Base-by-base conservation (phyloP, 92 coral and sea anemone species). In the Blastomussa wellsi region DNA sequence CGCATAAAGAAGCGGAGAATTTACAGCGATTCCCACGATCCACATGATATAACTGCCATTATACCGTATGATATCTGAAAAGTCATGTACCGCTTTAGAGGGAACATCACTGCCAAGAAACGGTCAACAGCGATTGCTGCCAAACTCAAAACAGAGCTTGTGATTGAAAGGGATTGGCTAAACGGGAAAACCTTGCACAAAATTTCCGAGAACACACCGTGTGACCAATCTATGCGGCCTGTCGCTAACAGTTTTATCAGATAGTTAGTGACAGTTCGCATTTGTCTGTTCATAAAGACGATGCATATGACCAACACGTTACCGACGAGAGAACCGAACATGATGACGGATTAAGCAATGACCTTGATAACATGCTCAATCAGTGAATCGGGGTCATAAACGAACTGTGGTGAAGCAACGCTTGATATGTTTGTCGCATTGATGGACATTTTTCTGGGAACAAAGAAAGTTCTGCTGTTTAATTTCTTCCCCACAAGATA, bases 241-340 rank as follows among this genome's bases (percentile, higher is more conserved):
- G 70, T 41, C 17, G 86, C 73, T 19, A 90, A 49, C 20, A 79
- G 32, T 26, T 82, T 81, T 44, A 94, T 94, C 44, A 94, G 53
- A 59, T 90, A 94, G 82, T 94, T 94, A 59, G 98, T 94, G 32
- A 94, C 92, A 32, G 93, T 92, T 62, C 84, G 93, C 98, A 94
- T 94, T 14, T 90, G 90, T 13, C 92, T 89, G 79, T 94, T 92
- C 75, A 81, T 36, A 4, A 83, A 19, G 60, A 94, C 95, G 24
- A 91, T 92, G 74, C 77, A 80, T 53, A 94, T 88, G 81, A 94
- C 95, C 17, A 94, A 85, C 60, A 88, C 60, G 75, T 94, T 94
- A 3, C 98, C 98, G 64, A 91, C 20, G 73, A 92, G 51, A 17
- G 95, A 91, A 1, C 91, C 72, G 38, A 90, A 44, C 65, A 89